Percentiles rank a stretch among this genome's conserved stretches.
Conservation (phyloP, 2,797 vertebrate species). For the Cynodonichthys magdalenae region DNA sequence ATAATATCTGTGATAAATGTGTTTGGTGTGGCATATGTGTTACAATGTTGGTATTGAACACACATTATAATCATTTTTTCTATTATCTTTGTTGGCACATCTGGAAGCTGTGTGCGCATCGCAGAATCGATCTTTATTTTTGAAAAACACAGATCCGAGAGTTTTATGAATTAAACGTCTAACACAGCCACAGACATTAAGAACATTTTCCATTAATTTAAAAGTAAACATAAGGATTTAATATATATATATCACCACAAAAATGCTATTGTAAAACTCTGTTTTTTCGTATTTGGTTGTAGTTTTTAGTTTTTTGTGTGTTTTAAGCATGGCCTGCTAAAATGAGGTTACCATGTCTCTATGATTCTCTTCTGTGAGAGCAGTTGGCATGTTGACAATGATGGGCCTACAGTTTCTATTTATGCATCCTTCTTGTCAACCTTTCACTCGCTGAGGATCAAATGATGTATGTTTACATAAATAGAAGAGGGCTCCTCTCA, state of each 20-base stretch:
- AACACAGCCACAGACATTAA: constrained; percentile 21
- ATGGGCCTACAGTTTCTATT: constrained; percentile 66
- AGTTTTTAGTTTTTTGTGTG: constrained; percentile 30
- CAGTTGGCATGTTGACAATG: constrained; percentile 71
- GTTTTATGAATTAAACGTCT: constrained; percentile 26
- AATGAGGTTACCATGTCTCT: constrained; percentile 57
- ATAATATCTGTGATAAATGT: constrained; percentile 23
- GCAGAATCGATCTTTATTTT: constrained; percentile 13
- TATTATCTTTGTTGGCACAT: constrained; percentile 30
- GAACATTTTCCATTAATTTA: constrained; percentile 4
- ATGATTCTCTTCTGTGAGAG: constrained; percentile 60
- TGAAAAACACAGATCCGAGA: constrained; percentile 13
- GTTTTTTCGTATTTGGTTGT: no score
- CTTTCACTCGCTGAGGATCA: constrained; percentile 51
- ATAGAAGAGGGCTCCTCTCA: constrained; percentile 35
- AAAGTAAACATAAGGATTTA: not conserved
- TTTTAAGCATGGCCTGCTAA: constrained; percentile 39
- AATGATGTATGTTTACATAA: constrained; percentile 52
- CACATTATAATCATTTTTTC: constrained; percentile 19
- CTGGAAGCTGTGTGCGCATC: constrained; percentile 11
- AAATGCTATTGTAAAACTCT: no score
- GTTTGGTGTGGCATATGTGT: constrained; percentile 19
- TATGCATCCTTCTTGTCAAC: constrained; percentile 67
- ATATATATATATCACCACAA: no score
- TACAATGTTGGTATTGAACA: constrained; percentile 19